Evolutionary conservation across 2,888 invertebrate species (phyloP), one percentile per base, ranked within the genome.

Genomic region (Noctua janthina): DNA sequence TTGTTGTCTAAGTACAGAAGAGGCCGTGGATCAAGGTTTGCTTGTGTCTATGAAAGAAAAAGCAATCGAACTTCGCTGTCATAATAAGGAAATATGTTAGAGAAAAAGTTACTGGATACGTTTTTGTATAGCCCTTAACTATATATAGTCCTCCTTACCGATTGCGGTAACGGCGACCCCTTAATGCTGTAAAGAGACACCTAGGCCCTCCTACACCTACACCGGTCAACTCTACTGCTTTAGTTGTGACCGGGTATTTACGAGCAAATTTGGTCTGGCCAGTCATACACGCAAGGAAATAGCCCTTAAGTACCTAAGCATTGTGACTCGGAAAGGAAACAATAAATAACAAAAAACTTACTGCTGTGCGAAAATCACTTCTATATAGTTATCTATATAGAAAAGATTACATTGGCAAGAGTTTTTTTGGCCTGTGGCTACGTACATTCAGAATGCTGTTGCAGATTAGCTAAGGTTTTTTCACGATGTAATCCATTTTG

Each of bases 1-100:
- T 43, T 43, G 51, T 69, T 54, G 17, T 64, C 39, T 11, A 75
- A 64, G 20, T 46, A 51, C 73, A 74, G 49, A n/a, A 54, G 20
- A 68, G 3, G 66, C 23, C 11, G 35, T 46, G 7, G 56, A 11
- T 23, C n/a, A 49, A 62, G 49, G 62, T 56, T 64, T 10, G 6
- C 13, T 43, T 15, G 46, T n/a, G 10, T 13, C n/a, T 54, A 49
- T 72, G n/a, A n/a, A 68, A 59, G 4, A 66, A 67, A n/a, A 62
- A 1, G n/a, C 23, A 39, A 56, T 49, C 51, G 29, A 17, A 72
- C 20, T 78, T 17, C 2, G 39, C n/a, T 83, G 67, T 15, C 56
- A 67, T 56, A 20, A 13, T 20, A 56, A 54, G 1, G 15, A 20
- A 74, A 66, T 35, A 2, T 1, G 17, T 39, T 46, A 13, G 1